Evolutionary conservation across 1,140 invertebrate genomes (phyloP).

Genomic region (Neuroterus valhalla): DNA sequence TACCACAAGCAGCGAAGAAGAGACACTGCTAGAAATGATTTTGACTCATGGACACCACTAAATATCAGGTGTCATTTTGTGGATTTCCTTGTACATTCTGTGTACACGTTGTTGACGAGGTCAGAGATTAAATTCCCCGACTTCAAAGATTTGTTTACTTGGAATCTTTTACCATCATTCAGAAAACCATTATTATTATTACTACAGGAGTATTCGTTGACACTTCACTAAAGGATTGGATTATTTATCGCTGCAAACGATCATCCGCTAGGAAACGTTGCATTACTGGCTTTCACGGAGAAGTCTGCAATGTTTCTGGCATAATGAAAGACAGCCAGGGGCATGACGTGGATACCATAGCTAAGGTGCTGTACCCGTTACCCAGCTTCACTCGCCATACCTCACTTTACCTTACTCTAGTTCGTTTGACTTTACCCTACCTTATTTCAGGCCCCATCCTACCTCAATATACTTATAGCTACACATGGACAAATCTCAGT

Average conservation of each 20-base stretch:
- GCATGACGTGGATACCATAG: not conserved
- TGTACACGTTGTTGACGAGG: no score
- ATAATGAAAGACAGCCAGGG: constrained; percentile 22
- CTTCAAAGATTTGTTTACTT: no score
- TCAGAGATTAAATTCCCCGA: no score
- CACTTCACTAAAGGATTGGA: constrained; percentile 5
- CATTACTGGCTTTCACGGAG: constrained; percentile 14
- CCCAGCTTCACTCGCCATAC: not conserved
- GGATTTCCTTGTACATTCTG: no score
- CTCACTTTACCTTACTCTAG: not conserved
- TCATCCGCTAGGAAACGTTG: not conserved
- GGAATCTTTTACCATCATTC: no score
- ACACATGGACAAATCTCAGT: not conserved
- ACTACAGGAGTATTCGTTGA: not conserved
- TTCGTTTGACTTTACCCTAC: not conserved
- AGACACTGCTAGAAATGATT: no score
- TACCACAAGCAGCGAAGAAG: no score
- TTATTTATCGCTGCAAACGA: constrained; percentile 6
- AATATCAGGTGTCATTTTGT: no score
- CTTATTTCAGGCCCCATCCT: no score
- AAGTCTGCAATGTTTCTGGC: constrained; percentile 23
- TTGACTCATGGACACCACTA: no score
- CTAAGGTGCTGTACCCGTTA: not conserved
- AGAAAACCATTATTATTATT: no score
- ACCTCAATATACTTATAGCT: no score